These are phyloP conservation scores for Heteronetta atricapilla DNA, from an alignment of 2,113 vertebrate genomes.

Conservation along the genomic window DNA sequence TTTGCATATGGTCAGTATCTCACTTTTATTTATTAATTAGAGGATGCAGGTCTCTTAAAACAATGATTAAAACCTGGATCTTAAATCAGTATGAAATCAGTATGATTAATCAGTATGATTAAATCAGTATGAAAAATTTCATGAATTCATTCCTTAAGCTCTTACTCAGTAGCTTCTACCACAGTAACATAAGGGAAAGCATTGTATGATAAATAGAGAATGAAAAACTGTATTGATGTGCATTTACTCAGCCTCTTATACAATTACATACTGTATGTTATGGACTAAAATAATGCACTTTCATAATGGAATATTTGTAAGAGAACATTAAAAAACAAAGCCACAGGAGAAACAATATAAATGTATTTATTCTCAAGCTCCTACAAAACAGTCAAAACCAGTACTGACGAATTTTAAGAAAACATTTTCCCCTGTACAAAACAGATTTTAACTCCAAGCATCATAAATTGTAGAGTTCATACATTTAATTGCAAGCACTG, in stretches of 20 bases:
- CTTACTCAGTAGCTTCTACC: not conserved
- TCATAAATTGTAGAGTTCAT: not conserved
- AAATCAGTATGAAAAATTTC: not conserved
- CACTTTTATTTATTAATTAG: not conserved
- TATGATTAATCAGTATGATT: too few relatives aligned
- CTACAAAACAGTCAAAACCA: constrained; percentile 31
- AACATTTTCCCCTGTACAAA: not conserved
- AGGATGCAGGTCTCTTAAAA: not conserved
- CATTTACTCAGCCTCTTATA: not conserved
- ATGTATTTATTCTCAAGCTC: constrained; percentile 50
- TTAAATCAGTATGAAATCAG: not conserved
- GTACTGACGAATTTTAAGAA: not conserved
- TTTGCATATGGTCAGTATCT: not conserved
- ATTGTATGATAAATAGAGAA: not conserved
- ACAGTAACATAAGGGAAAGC: not conserved
- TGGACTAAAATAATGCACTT: constrained; percentile 1
- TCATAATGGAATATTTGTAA: constrained; percentile 37
- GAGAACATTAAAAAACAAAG: constrained; percentile 49
- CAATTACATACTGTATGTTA: not conserved
- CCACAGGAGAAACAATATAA: constrained; percentile 48
- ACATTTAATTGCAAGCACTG: not conserved
- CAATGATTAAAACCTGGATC: not conserved
- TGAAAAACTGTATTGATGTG: not conserved
- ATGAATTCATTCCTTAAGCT: not conserved
- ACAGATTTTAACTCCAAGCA: not conserved